Base-by-base conservation (phyloP, 1,140 invertebrate genomes). In the Pteromalus puparum region DNA sequence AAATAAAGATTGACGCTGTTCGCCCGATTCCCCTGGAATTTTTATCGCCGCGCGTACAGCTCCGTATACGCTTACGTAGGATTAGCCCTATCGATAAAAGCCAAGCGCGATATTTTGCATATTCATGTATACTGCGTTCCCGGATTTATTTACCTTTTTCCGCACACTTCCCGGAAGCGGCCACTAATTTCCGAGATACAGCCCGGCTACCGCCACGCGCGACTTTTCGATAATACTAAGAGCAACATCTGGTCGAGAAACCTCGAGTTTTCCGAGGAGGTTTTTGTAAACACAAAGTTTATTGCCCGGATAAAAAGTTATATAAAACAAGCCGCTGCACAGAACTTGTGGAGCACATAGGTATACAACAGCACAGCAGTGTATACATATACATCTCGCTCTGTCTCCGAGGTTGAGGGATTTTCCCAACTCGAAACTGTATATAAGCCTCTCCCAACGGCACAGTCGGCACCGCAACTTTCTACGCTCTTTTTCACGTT, bases 401-500 rank as follows among this genome's bases (percentile, higher is more conserved):
- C 30, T 73, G 13, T 42, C 72, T 73, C 15, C 34, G 30, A 73
- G 34, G 72, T 73, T 73, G 72, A 73, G 10, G 18, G 72, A 73
- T 73, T 73, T 73, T 73, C 34, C 72, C 72, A 73, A 73, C 30
- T 28, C 1, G 9, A 30, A 30, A 70, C 30, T 65, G n/a, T 65
- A 65, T 61, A 61, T 65, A 65, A 42, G 38, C 38, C 38, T 42
- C 10, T 42, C 38, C 38, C 38, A 34, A 34, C 30, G 30, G 0
- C 38, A 28, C 24, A 26, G 24, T 2, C 30, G 30, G 0, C 38
- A 28, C 24, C 67, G 24, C 7, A 73, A 73, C 72, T 73, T 73
- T 73, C 30, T 73, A 73, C 34, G 34, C 18, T 34, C 34, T 73
- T 38, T 61, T 73, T 73, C 72, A 73, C 72, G 72, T 73, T 73